Evolutionary conservation across 2,888 invertebrate genomes (phyloP).

Genomic region (Orthosia gracilis): DNA sequence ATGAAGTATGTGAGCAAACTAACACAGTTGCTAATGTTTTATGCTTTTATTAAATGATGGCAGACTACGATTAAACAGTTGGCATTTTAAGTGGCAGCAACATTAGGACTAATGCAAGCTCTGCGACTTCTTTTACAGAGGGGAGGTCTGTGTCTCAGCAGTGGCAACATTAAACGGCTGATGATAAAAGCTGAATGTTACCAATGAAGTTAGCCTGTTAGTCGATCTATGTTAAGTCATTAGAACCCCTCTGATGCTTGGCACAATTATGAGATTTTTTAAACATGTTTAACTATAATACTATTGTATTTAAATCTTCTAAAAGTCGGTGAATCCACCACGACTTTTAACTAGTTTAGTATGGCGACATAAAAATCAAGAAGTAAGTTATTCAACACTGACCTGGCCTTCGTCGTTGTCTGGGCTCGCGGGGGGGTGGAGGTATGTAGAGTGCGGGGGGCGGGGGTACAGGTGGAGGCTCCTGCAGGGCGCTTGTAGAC

Average conservation of each 20-base stretch:
- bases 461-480: constrained; percentile 86
- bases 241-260: no score
- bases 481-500: constrained; percentile 83
- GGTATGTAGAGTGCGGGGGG: constrained; percentile 82
- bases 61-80: constrained; percentile 4
- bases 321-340: not conserved
- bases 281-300: no score
- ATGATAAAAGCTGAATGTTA: not conserved
- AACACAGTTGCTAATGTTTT: constrained; percentile 16
- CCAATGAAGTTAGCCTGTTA: not conserved
- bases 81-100: not conserved
- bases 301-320: no score
- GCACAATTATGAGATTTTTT: no score
- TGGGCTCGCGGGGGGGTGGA: constrained; percentile 74
- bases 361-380: not conserved
- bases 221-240: not conserved
- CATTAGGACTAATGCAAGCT: not conserved
- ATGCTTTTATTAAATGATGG: constrained; percentile 3
- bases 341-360: not conserved
- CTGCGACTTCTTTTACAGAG: no score
- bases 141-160: no score
- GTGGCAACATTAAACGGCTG: no score
- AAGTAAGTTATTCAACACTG: not conserved
- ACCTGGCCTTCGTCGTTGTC: constrained; percentile 73
- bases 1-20: constrained; percentile 8